These are phyloP conservation scores for Willowsia nigromaculata DNA, from an alignment of 2,888 invertebrate genomes.

Conservation along the genomic window DNA sequence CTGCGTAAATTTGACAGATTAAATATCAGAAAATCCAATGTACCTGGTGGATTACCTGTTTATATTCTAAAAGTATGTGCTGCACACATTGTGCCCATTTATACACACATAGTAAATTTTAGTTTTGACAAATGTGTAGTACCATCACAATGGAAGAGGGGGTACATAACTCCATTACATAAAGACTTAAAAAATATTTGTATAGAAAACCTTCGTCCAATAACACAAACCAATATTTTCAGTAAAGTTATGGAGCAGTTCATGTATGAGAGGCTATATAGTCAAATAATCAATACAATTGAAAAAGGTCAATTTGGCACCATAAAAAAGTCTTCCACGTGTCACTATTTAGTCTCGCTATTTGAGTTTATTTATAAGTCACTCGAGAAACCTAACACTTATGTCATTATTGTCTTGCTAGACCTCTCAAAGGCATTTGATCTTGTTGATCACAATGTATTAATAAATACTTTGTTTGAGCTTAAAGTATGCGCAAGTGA, in stretches of 20 bases:
- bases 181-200: background rate
- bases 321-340: background rate
- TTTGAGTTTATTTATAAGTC: background rate
- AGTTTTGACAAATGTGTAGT: background rate
- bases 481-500: background rate
- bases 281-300: background rate
- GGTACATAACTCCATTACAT: slow-evolving; percentile 2
- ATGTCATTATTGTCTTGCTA: background rate
- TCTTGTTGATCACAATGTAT: background rate
- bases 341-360: background rate
- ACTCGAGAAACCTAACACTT: slow-evolving; percentile 16
- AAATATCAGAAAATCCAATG: background rate
- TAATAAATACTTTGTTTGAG: background rate
- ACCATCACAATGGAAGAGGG: slow-evolving; percentile 1
- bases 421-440: slow-evolving; percentile 19
- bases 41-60: background rate
- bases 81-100: background rate
- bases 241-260: slow-evolving; percentile 7
- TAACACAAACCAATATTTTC: background rate
- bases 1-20: background rate
- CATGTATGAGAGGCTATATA: background rate
- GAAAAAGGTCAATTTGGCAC: background rate
- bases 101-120: background rate
- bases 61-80: background rate
- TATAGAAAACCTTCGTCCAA: background rate